Percentiles rank a stretch among this genome's conserved stretches.
Conservation (phyloP, 2,888 invertebrate species). For the Cosmopolites sordidus region DNA sequence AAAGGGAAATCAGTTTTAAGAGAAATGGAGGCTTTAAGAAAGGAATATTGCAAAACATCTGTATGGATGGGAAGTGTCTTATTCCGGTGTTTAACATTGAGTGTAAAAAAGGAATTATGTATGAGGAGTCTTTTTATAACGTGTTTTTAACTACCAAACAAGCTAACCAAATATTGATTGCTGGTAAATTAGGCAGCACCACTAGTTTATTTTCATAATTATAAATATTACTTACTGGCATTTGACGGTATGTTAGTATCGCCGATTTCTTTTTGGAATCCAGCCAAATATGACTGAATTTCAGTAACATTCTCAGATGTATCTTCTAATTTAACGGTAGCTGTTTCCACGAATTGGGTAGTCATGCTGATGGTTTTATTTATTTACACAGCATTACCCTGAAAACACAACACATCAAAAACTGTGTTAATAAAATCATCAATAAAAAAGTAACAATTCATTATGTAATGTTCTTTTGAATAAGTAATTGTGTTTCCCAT, state of each 20-base stretch:
- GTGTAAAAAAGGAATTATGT: conserved; percentile 2
- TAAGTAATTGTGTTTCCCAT: too few relatives aligned
- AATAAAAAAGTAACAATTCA: too few relatives aligned
- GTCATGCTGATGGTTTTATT: neutral
- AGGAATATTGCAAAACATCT: conserved; percentile 25
- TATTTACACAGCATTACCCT: neutral
- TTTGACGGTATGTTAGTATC: conserved; percentile 1
- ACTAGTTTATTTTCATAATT: neutral
- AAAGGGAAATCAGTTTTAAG: conserved; percentile 28
- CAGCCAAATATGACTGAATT: conserved; percentile 75
- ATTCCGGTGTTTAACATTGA: conserved; percentile 26
- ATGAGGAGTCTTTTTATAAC: conserved; percentile 16
- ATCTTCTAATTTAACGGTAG: conserved; percentile 49
- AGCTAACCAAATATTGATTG: conserved; percentile 12
- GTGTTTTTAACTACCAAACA: conserved; percentile 20
- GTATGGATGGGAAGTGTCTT: conserved; percentile 8
- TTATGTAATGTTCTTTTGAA: too few relatives aligned
- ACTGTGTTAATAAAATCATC: too few relatives aligned
- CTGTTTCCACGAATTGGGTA: neutral
- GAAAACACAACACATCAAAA: neutral
- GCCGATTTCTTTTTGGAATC: conserved; percentile 73
- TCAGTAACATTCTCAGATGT: conserved; percentile 57
- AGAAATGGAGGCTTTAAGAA: conserved; percentile 24
- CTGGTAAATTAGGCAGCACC: neutral
- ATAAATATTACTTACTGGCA: neutral